Evolutionary conservation across 2,888 invertebrate species (phyloP).

Genomic region (Pachycephus smyrnensis): DNA sequence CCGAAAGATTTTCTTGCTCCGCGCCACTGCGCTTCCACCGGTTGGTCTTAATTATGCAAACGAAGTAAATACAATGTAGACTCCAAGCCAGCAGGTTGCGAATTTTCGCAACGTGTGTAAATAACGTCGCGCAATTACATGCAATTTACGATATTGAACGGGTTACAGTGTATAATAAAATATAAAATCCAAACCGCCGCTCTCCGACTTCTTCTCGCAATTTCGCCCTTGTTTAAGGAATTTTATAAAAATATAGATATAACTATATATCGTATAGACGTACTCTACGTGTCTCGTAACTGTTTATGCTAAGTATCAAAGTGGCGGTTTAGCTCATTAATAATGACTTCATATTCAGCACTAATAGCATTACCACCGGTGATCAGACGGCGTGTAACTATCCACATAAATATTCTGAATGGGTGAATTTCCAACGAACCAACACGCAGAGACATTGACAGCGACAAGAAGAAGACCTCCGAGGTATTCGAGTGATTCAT

Average conservation of each 20-base stretch:
- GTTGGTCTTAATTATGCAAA: background rate
- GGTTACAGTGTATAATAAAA: background rate
- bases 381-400: background rate
- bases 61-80: background rate
- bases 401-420: background rate
- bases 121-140: background rate
- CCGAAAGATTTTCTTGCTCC: background rate
- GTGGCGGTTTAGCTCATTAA: background rate
- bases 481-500: constrained; percentile 23
- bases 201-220: no score
- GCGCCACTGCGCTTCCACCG: background rate
- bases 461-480: background rate
- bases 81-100: background rate
- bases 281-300: background rate
- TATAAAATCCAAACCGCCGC: background rate
- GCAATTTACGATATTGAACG: background rate
- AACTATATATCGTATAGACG: background rate
- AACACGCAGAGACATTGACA: background rate
- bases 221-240: background rate
- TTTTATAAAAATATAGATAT: background rate
- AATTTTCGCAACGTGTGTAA: background rate
- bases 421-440: background rate
- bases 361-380: background rate
- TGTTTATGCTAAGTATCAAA: background rate
- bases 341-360: background rate